Base-by-base conservation (phyloP, 2,113 vertebrate species). In the Aepyceros melampus region DNA sequence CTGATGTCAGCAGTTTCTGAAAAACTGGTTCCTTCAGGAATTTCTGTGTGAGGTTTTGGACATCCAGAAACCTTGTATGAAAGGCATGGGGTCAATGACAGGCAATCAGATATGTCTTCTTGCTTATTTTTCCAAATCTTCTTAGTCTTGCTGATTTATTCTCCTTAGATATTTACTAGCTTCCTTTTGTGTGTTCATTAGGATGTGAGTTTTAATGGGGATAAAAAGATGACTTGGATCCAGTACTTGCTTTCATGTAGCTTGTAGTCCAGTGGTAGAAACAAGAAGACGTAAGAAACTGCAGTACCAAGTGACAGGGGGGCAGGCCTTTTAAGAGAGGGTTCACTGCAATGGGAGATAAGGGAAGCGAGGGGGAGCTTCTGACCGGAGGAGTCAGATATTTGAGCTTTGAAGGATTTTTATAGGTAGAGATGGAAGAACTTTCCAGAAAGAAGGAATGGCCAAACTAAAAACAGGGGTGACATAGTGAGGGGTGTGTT, bases 341-440 rank as follows among this genome's bases (percentile, higher is more conserved):
- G 74, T 87, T 79, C 55, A 78, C 62, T 60, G 27, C 67, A 7
- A 0, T 49, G 74, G 56, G 33, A 8, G 64, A 1, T 74, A 45
- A 19, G 56, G 87, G 27, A 67, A 84, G n/a, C 43, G 53, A 84
- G 15, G 55, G 27, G 95, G 36, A 91, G 79, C 40, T 95, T 96
- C 33, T 94, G 55, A 9, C 23, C 51, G 19, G n/a, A 67, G 53
- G 62, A 95, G 45, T 67, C 40, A 92, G 55, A 4, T 58, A 56
- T 89, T 82, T 89, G 92, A 91, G 36, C 40, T 87, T 67, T 84
- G 31, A 96, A 96, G 78, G 49, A 87, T 79, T 96, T 97, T 97
- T 97, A 89, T 25, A 74, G 64, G 45, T 25, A 91, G 25, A 71
- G 21, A 55, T 62, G 40, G 19, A 87, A 94, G 79, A 97, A 60